Evolutionary conservation across 2,797 vertebrate species (phyloP), one percentile per base, ranked within the genome.

Genomic region (Cacajao melanocephalus): DNA sequence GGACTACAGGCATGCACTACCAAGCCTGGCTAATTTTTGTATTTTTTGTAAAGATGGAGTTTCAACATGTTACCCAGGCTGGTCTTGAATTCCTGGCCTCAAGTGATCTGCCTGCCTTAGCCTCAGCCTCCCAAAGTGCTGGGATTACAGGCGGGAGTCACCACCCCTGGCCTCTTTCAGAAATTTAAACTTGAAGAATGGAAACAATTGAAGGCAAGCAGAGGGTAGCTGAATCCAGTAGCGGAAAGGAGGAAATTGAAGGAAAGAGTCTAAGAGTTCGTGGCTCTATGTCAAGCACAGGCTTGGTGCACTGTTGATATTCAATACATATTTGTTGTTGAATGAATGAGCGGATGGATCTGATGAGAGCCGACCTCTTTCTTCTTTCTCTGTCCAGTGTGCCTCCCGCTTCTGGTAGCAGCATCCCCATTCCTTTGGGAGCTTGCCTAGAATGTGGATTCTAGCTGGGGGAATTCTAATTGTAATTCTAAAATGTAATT

Each of bases 271-370:
- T 17, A n/a, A 6, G 61, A 33, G 4, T 12, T 61, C 0, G 0
- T 2, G 44, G 72, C 79, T 91, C 20, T 20, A 0, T 4, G 50
- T 73, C 57, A 70, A 46, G 46, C 3, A 76, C 78, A 86, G 39
- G 84, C 0, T 0, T 75, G 36, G 24, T 7, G 7, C 17, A 0
- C 12, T 33, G 44, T 12, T n/a, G 41, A 48, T 41, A 33, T 28
- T 87, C 76, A 80, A 0, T 8, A 41, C 4, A 0, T 2, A 10
- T 73, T 67, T 41, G 28, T 24, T n/a, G 30, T 50, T 17, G 28
- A 84, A 24, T 61, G 41, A 55, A 70, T 39, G 39, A 8, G 39
- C 0, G n/a, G 13, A 39, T 1, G 39, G 22, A n/a, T 80, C 80
- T 26, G 36, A 48, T 39, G 6, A 9, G 8, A 30, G 14, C 0